Evolutionary conservation across 92 coral and sea anemone genomes (phyloP), one percentile per base, ranked within the genome.

Genomic region (Paragorgia papillata): DNA sequence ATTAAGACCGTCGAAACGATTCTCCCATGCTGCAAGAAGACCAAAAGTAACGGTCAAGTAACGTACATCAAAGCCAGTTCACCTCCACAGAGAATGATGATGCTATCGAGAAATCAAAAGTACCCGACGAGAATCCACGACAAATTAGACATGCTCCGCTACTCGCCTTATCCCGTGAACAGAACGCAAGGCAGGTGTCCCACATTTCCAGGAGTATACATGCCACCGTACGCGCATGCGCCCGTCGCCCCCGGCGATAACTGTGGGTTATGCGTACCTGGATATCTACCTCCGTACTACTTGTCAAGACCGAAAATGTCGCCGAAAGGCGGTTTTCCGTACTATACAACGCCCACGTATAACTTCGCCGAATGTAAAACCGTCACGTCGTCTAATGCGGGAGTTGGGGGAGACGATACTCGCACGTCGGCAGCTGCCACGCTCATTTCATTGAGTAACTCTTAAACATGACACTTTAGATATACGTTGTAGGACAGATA

Each of bases 1-100:
- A 71, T 71, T 29, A 71, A 71, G n/a, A 71, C 78, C 35, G 64
- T 71, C 9, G 78, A 71, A 25, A 71, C 78, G 2, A 71, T 71
- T n/a, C 53, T 71, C 20, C 78, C 78, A 20, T 71, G 78, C 54
- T 71, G 78, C 58, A 71, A 71, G 22, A 71, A 71, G 64, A 53
- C 35, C 26, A 71, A 71, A 19, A 71, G 43, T 14, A 71, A 71
- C 9, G 78, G 78, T 24, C 78, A 71, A 9, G 58, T 71, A 2
- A 71, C 78, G 1, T 71, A 71, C 64, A 71, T 55, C 25, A 71
- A 71, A 55, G 78, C 33, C 8, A 71, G 46, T 3, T 20, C 78
- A 9, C 64, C 78, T 1, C 78, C 78, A 21, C 40, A 57, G 24
- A 53, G 54, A 37, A n/a, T 53, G 64, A 71, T 71, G 78, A 30